Evolutionary conservation across 2,797 vertebrate species (phyloP).

Genomic region (Melanotaenia nigrans): DNA sequence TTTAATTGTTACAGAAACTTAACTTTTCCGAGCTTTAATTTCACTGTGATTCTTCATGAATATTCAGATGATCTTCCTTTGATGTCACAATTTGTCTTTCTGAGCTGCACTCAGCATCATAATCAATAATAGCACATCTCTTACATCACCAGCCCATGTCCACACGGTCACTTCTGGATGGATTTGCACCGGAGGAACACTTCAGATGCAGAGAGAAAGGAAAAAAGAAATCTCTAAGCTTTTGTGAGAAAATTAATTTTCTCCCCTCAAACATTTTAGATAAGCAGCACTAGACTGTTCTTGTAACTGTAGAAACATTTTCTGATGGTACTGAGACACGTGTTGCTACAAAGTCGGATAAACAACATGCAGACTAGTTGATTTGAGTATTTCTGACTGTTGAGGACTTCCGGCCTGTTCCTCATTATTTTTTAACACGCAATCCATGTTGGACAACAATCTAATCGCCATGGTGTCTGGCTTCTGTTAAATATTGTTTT

Average conservation of each 20-base stretch:
- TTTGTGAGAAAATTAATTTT: background rate
- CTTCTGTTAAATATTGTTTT: no score
- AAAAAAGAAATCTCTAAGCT: background rate
- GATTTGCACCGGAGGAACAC: conserved; percentile 13
- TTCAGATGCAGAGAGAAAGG: background rate
- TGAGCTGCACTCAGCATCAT: background rate
- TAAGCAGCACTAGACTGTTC: no score
- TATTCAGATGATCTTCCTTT: conserved; percentile 20
- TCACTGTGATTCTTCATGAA: background rate
- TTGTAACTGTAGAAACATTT: no score
- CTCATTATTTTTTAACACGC: no score
- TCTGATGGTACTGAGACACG: no score
- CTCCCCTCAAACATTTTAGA: background rate
- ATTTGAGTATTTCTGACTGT: no score
- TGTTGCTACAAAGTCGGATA: no score
- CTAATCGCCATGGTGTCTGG: no score
- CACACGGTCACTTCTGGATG: conserved; percentile 24
- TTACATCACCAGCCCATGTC: conserved; percentile 42
- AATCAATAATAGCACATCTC: conserved; percentile 24
- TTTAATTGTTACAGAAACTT: no score
- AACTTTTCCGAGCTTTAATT: background rate
- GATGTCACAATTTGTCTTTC: conserved; percentile 14
- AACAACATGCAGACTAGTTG: no score
- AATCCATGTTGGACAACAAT: no score
- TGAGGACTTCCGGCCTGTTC: no score